Evolutionary conservation across 2,888 invertebrate genomes (phyloP).

Genomic region (Arge pagana): DNA sequence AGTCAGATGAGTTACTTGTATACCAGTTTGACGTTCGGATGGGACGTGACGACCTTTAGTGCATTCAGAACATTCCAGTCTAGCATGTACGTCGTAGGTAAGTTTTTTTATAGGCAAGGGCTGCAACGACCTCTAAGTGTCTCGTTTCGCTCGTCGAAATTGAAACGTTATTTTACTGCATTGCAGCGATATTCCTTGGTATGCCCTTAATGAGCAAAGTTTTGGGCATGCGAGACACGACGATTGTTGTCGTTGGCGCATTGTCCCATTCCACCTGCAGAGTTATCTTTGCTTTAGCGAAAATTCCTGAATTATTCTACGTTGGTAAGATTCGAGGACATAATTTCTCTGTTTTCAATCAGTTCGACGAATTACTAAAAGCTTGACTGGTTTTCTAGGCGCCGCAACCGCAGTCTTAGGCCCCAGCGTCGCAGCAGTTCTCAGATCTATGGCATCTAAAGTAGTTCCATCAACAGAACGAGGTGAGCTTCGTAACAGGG

Average conservation of each 20-base stretch:
- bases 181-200: conserved; percentile 67
- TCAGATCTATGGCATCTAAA: conserved; percentile 83
- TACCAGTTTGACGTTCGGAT: conserved; percentile 72
- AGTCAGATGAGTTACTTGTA: conserved; percentile 76
- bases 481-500: too few species aligned
- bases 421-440: conserved; percentile 77
- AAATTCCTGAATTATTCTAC: conserved; percentile 65
- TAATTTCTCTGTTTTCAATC: not conserved
- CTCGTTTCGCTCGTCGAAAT: not conserved
- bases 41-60: conserved; percentile 73
- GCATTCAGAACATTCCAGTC: conserved; percentile 76
- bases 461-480: conserved; percentile 72
- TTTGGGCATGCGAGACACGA: conserved; percentile 70
- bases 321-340: conserved; percentile 54
- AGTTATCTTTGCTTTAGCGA: conserved; percentile 69
- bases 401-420: conserved; percentile 77
- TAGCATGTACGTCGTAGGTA: conserved; percentile 68
- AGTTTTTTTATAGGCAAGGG: too few species aligned
- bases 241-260: conserved; percentile 75
- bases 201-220: conserved; percentile 74
- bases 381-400: conserved; percentile 57
- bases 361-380: not conserved
- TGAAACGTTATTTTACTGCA: not conserved
- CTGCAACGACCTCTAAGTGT: too few species aligned
- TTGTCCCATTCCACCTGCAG: conserved; percentile 72